phyloP scores from a whole-genome alignment of 2,113 vertebrate genomes.

The Nanger granti region DNA sequence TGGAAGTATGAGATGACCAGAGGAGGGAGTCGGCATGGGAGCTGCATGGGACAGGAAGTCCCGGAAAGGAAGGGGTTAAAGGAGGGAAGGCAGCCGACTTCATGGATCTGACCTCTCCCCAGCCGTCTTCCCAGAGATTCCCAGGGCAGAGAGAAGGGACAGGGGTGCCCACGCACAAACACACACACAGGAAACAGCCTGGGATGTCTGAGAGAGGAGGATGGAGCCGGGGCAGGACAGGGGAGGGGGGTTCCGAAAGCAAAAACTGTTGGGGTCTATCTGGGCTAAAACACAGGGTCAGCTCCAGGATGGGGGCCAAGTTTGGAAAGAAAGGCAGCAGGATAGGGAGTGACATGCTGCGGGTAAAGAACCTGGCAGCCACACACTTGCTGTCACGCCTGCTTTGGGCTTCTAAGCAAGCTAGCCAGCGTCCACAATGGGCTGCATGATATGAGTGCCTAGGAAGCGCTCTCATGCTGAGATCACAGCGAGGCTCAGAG shows the following conservation, averaged over 20 bases:
- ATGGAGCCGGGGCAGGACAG: background rate
- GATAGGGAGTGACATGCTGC: background rate
- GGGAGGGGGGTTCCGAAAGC: background rate
- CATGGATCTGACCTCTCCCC: background rate
- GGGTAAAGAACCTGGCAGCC: background rate
- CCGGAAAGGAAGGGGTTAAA: background rate
- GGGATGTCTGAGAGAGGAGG: conserved; percentile 28
- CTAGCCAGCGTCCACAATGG: background rate
- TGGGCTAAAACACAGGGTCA: background rate
- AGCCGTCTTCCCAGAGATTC: conserved; percentile 18
- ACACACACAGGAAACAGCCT: conserved; percentile 61
- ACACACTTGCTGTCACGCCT: background rate
- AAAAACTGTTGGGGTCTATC: background rate
- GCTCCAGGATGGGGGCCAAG: background rate
- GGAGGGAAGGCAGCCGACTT: background rate
- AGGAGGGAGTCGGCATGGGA: background rate
- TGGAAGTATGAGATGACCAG: background rate
- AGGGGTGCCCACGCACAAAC: background rate
- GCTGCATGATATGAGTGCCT: fast-evolving
- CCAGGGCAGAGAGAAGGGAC: background rate
- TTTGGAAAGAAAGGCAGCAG: background rate
- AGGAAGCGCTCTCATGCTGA: background rate
- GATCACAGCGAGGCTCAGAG: background rate
- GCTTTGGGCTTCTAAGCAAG: background rate
- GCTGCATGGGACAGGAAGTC: background rate